Evolutionary conservation across 2,888 invertebrate genomes (phyloP), one percentile per base, ranked within the genome.

Genomic region (Parelbella ahira): DNA sequence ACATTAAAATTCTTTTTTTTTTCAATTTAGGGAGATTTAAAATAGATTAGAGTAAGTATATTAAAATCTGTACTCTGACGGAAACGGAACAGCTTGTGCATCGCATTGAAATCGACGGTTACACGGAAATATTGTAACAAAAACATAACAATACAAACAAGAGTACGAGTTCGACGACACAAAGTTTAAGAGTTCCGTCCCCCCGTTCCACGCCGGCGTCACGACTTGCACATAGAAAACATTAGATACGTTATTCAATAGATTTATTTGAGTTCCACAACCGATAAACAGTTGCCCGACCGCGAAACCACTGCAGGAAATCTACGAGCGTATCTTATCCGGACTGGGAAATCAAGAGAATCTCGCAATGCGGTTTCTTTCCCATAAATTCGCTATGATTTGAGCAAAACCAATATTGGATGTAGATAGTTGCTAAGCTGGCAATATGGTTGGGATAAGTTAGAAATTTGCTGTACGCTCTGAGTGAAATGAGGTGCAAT

Each of bases 341-440:
- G 56, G 59, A 61, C 63, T 62, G 60, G 69, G 67, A 73, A 77
- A 82, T 80, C 84, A 68, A 63, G 68, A 72, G 80, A 78, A 83
- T 81, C 79, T 71, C 45, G 49, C 58, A 46, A 54, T 80, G 83
- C 62, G 83, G 83, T 83, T 81, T 70, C 63, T 65, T 80, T 81
- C 76, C 70, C 80, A 80, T 78, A 77, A 73, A 68, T 65, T 63
- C 60, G 61, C 57, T 63, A 65, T 81, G 74, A 82, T 82, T 82
- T 78, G 78, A 60, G 60, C 72, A 80, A 84, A 84, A 81, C 79
- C 78, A 84, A 86, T 84, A 80, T 81, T 75, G 66, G 67, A 68
- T 62, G 64, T 69, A 66, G 67, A 67, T 69, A 64, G 72, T 62
- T 70, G 71, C 59, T 68, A 72, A 69, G 63, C 70, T 65, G 60